Evolutionary conservation across 2,888 invertebrate genomes (phyloP), one percentile per base, ranked within the genome.

Genomic region (Andricus curvator): DNA sequence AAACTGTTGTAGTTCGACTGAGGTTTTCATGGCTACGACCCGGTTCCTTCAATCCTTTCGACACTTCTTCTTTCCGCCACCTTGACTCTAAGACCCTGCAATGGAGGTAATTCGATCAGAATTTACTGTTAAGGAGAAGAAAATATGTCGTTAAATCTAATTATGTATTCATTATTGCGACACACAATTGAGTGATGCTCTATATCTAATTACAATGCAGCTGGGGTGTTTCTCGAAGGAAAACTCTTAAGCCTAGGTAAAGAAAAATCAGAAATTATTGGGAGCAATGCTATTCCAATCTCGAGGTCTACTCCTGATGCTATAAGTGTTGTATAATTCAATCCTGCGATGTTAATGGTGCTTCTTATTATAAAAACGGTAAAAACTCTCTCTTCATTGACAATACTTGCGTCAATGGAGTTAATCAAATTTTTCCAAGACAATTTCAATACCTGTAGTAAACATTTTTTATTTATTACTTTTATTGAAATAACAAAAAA

Each of bases 1-100:
- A 83, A 90, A 92, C 64, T 90, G 90, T 79, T 91, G 91, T 48
- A 92, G 81, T 78, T 91, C 87, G n/a, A 88, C 82, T 68, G 88
- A 78, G 62, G 87, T 86, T 88, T 89, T 92, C 92, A 92, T 92
- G 89, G 87, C 80, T 89, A 78, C 64, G 84, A 85, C 84, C 83
- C 79, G 68, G 65, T 77, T 81, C 48, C 20, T 62, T 67, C 17
- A 33, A 74, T 62, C 66, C 80, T 79, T 83, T 79, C 77, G 64
- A 60, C 56, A 79, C 66, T 83, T 78, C 78, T 78, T 60, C 66
- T 80, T 74, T 56, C 81, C 80, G 81, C 79, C 78, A 81, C 81
- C 80, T 82, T 81, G 79, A 76, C 44, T 56, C 51, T 41, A 41
- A 66, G 25, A 67, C 78, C 80, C 81, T 80, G 22, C 70, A 81